Conservation (phyloP, 1,140 invertebrate genomes). For the Brachionus asplanchnoidis region DNA sequence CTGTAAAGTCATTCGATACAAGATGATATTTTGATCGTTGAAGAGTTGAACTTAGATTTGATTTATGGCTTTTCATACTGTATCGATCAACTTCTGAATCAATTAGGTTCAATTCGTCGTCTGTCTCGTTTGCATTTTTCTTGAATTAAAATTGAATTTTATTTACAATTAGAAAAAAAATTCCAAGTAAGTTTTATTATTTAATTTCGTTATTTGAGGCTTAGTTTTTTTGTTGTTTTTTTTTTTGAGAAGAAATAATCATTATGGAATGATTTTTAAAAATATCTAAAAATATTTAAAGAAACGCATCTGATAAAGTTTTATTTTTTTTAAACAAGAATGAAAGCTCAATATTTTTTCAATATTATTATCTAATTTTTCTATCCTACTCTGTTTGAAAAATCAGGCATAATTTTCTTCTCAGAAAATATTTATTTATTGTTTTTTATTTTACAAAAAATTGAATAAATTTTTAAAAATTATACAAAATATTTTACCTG, state of each 20-base stretch:
- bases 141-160: background rate
- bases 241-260: too few relatives aligned
- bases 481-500: too few relatives aligned
- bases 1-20: constrained; percentile 35
- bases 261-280: background rate
- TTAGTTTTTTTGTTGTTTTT: too few relatives aligned
- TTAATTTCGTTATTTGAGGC: background rate
- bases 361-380: background rate
- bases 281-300: background rate
- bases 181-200: background rate
- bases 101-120: constrained; percentile 22
- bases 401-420: too few relatives aligned
- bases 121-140: constrained; percentile 15
- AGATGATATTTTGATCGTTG: constrained; percentile 22
- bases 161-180: background rate
- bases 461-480: too few relatives aligned
- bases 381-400: too few relatives aligned
- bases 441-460: too few relatives aligned
- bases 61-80: constrained; percentile 25
- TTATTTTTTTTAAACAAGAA: background rate
- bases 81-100: constrained; percentile 12
- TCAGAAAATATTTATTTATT: too few relatives aligned
- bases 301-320: background rate
- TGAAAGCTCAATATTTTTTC: background rate
- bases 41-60: constrained; percentile 7